A percentile compares a stretch with the other conserved stretches of the same genome.
These are phyloP conservation scores for Cettia cetti DNA, from an alignment of 2,113 vertebrate genomes.

Conservation along the genomic window DNA sequence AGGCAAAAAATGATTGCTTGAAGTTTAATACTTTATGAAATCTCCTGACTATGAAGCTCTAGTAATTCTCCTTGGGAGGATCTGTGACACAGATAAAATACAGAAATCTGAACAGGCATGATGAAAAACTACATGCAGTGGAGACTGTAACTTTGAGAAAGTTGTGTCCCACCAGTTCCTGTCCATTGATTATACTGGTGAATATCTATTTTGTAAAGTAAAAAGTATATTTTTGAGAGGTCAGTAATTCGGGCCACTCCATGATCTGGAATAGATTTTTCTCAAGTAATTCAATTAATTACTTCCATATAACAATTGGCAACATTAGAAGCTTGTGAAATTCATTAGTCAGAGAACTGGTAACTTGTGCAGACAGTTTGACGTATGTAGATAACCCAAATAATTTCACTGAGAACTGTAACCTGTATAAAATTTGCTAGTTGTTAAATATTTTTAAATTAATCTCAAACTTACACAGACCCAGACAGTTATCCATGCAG, in stretches of 20 bases:
- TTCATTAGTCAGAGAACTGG: not conserved
- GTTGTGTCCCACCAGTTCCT: not conserved
- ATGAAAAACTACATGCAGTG: not conserved
- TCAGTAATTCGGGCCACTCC: not conserved
- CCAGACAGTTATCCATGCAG: not conserved
- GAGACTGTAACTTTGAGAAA: not conserved
- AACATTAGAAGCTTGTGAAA: not conserved
- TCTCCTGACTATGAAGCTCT: conserved; percentile 16
- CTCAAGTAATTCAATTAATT: not conserved
- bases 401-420: not conserved
- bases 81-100: conserved; percentile 41
- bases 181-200: not conserved
- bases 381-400: not conserved
- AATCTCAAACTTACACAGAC: not conserved
- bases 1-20: conserved; percentile 51
- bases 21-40: conserved; percentile 64
- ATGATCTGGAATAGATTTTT: not conserved
- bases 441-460: not conserved
- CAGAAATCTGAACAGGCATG: not conserved
- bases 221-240: not conserved
- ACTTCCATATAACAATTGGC: not conserved
- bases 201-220: not conserved
- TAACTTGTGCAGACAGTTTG: not conserved
- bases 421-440: not conserved
- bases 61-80: conserved; percentile 23